Conservation (phyloP, 92 coral and sea anemone genomes). For the Siderastrea radians region DNA sequence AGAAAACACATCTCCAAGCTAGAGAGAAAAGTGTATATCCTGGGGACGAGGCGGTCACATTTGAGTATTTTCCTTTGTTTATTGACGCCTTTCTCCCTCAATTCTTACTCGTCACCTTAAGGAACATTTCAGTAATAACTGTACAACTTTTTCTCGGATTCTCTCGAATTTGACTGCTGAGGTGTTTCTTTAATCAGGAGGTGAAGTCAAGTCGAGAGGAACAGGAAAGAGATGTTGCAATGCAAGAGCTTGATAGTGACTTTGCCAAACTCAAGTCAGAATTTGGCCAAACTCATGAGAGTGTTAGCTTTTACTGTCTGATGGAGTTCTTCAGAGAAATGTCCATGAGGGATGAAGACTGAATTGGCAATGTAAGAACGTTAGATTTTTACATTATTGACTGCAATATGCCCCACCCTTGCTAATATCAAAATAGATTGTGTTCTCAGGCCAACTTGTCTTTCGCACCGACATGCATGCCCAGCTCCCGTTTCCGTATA, state of each 20-base stretch:
- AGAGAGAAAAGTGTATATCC: too few relatives aligned
- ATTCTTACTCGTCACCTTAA: not conserved
- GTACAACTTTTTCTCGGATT: not conserved
- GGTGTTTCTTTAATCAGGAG: slow-evolving; percentile 48
- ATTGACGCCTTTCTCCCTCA: too few relatives aligned
- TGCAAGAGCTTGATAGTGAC: slow-evolving; percentile 37
- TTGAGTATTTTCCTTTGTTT: too few relatives aligned
- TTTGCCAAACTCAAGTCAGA: slow-evolving; percentile 55
- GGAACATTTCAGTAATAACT: too few relatives aligned
- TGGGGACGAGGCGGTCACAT: too few relatives aligned
- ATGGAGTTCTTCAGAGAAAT: slow-evolving; percentile 85
- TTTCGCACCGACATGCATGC: too few relatives aligned
- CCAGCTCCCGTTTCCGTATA: too few relatives aligned
- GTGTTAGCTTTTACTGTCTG: slow-evolving; percentile 80
- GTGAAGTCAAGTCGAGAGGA: slow-evolving; percentile 77
- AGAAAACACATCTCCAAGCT: too few relatives aligned
- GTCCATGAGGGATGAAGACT: slow-evolving; percentile 62
- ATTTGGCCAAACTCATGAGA: slow-evolving; percentile 86
- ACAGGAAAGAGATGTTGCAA: slow-evolving; percentile 27
- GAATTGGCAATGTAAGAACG: not conserved
- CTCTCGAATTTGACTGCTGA: not conserved
- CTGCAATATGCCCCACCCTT: not conserved
- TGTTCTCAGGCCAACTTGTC: too few relatives aligned
- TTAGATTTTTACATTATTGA: not conserved
- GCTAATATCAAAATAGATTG: not conserved